A percentile compares a stretch with the other conserved stretches of the same genome.
phyloP scores from a whole-genome alignment of 92 coral and sea anemone genomes.

The Parazoanthus swiftii region DNA sequence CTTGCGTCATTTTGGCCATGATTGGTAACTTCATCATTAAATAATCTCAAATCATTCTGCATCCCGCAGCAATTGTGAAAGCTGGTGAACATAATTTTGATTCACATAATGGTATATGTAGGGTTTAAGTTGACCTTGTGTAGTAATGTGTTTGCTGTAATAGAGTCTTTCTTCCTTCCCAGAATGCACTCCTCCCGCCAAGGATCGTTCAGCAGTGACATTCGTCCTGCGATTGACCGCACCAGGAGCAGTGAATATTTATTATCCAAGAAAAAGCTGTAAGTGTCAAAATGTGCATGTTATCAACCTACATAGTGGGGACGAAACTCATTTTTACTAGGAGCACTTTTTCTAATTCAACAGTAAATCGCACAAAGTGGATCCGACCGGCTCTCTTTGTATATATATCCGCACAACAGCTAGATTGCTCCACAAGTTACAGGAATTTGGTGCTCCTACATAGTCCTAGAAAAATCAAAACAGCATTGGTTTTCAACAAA shows the following conservation, averaged over 20 bases:
- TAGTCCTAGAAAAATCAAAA: too few relatives aligned
- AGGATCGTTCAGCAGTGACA: conserved; percentile 70
- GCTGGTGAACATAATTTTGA: too few relatives aligned
- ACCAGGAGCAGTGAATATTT: conserved; percentile 53
- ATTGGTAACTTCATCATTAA: too few relatives aligned
- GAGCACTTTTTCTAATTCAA: too few relatives aligned
- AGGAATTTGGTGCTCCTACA: too few relatives aligned
- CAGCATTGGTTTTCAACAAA: too few relatives aligned
- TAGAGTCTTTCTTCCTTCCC: neutral
- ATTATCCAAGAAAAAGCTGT: conserved; percentile 73
- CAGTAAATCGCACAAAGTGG: neutral
- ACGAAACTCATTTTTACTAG: neutral
- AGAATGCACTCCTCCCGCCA: conserved; percentile 71
- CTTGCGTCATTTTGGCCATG: too few relatives aligned
- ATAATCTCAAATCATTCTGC: too few relatives aligned
- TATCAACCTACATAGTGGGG: neutral
- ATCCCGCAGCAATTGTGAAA: too few relatives aligned
- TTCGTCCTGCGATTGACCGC: conserved; percentile 37
- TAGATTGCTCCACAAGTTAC: too few relatives aligned
- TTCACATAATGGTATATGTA: neutral
- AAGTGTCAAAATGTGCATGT: conserved; percentile 34
- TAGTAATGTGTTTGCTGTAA: neutral
- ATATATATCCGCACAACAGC: too few relatives aligned
- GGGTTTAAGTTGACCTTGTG: neutral
- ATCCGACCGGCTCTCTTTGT: too few relatives aligned